Evolutionary conservation across 2,797 vertebrate genomes (phyloP).

Genomic region (Anniella stebbinsi): DNA sequence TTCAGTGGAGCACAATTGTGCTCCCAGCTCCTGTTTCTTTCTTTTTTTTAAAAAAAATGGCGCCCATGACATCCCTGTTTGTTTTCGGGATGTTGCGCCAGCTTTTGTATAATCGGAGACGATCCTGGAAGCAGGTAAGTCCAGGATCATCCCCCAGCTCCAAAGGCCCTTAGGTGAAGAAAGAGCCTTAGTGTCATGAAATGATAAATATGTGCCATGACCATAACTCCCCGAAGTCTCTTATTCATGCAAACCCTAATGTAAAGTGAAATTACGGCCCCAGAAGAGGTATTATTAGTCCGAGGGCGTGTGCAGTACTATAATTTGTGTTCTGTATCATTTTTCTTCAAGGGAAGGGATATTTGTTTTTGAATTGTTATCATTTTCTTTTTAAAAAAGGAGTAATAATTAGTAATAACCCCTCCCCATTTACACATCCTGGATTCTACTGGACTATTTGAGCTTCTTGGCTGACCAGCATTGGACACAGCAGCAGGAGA

Average conservation of each 20-base stretch:
- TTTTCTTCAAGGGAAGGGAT: constrained; percentile 66
- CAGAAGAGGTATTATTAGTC: constrained; percentile 76
- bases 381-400: constrained; percentile 74
- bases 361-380: constrained; percentile 54
- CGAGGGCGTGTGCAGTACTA: constrained; percentile 65
- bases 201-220: neutral
- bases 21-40: too few relatives aligned
- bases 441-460: constrained; percentile 71
- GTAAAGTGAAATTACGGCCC: constrained; percentile 69
- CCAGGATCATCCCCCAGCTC: too few relatives aligned
- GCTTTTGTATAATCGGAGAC: too few relatives aligned
- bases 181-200: neutral
- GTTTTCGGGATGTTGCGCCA: too few relatives aligned
- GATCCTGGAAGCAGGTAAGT: too few relatives aligned
- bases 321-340: constrained; percentile 71
- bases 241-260: constrained; percentile 32
- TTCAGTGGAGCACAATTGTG: too few relatives aligned
- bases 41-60: too few relatives aligned
- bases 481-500: neutral
- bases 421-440: constrained; percentile 62
- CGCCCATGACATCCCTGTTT: too few relatives aligned
- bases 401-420: constrained; percentile 66
- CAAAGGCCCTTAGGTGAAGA: too few relatives aligned
- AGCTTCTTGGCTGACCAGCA: constrained; percentile 35
- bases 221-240: neutral